Base-by-base conservation (phyloP, 2,113 vertebrate genomes). In the Nothocercus nigrocapillus region DNA sequence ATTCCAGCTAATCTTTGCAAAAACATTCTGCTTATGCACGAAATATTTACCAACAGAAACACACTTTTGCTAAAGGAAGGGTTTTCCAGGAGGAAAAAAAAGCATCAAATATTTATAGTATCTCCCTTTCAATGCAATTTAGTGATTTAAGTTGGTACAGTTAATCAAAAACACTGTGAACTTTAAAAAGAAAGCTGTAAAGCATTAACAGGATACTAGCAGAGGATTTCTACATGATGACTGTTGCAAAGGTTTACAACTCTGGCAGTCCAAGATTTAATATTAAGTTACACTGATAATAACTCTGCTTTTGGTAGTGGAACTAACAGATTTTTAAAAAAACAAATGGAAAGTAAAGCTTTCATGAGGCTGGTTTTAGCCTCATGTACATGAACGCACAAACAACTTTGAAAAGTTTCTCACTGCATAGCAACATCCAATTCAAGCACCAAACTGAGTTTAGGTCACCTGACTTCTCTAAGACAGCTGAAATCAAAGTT, bases 21-120 rank as follows among this genome's bases (percentile, higher is more conserved):
- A 83, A 9, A 32, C 4, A 11, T 0, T 42, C 17, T 0, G 1
- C 54, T 53, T 79, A 6, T 8, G 30, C 30, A 44, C 6, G 30
- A 85, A 47, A 11, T 13, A 14, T 11, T 34, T n/a, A 40, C 6
- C 7, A 36, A 2, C 27, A 69, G 44, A 34, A 76, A 62, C 2
- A 77, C 86, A 74, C 19, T 61, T 82, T 9, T 40, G 32, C 21
- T 30, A 56, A 84, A 80, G 47, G 42, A 38, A 7, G 49, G 36
- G 28, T 66, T 56, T 83, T 69, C 19, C 38, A 68, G 14, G 10
- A 72, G 15, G 16, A 66, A 76, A 93, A 73, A 49, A 49, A 49
- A 49, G 49, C 49, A 3, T 34, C 42, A 51, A 1, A 19, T 66
- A 58, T 86, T 85, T 58, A 38, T 9, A 38, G 12, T 19, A 66